Evolutionary conservation across 2,113 vertebrate species (phyloP).

Genomic region (Peromyscus leucopus): DNA sequence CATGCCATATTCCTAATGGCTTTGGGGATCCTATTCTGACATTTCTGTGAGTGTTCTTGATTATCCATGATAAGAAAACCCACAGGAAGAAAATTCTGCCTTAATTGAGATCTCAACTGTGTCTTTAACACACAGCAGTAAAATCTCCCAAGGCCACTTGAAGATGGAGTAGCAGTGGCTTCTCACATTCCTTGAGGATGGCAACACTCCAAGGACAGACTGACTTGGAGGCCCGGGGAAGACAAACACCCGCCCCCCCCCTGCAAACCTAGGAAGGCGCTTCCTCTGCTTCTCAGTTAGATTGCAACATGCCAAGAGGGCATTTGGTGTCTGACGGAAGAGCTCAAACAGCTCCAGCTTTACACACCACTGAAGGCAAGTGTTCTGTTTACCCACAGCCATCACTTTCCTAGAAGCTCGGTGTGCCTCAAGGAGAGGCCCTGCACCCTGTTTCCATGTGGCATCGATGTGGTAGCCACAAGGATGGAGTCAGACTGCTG

Average conservation of each 20-base stretch:
- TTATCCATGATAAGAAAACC: conserved; percentile 18
- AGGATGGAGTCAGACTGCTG: neutral
- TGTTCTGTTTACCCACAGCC: neutral
- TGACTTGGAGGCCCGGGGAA: neutral
- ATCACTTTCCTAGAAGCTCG: neutral
- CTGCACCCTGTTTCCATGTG: neutral
- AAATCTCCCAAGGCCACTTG: conserved; percentile 43
- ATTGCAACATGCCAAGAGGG: neutral
- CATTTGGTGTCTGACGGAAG: neutral
- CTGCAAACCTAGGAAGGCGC: neutral
- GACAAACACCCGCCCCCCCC: neutral
- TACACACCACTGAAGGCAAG: neutral
- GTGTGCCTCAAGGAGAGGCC: neutral
- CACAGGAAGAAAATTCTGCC: neutral
- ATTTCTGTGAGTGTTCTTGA: neutral
- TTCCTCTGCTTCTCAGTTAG: neutral
- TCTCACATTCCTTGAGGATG: conserved; percentile 58
- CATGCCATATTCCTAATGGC: neutral
- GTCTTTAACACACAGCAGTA: neutral
- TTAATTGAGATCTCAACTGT: neutral
- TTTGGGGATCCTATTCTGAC: neutral
- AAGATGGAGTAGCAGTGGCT: neutral
- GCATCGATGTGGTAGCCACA: neutral
- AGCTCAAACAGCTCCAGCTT: neutral
- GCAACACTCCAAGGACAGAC: conserved; percentile 39